Evolutionary conservation across 2,113 vertebrate genomes (phyloP), one percentile per base, ranked within the genome.

Genomic region (Scartelaos histophorus): DNA sequence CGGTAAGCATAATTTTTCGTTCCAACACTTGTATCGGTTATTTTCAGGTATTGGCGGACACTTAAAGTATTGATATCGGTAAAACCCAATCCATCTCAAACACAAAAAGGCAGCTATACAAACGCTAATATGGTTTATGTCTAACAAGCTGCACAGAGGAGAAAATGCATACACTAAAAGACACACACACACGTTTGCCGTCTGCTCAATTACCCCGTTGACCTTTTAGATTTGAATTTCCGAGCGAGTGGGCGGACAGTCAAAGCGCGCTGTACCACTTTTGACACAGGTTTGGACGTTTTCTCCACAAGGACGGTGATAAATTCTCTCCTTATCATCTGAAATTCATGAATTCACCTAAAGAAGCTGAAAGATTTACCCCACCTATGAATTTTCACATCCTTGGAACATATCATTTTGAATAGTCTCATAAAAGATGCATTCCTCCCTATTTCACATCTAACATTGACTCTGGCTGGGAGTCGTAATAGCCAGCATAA

Each of bases 391-490:
- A 38, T 64, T n/a, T 64, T 17, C 29, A 35, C 19, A 13, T 64
- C 61, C 61, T 35, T 64, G 61, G 34, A 38, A 11, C 60, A 35
- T 35, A 62, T 34, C 34, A 64, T 64, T 64, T 35, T 38, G 17
- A 64, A 38, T 64, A n/a, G 61, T 38, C 61, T 64, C 61, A 43
- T 64, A 38, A 64, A 64, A 64, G 34, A 64, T 64, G 61, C 13
- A 64, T 64, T 43, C 34, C 58, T 35, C 61, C 35, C 34, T n/a
- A n/a, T 64, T 64, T 64, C 61, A 35, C 24, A 21, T 34, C 61
- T 21, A 64, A 64, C 61, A 64, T 21, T 66, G 65, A 47, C 65
- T 15, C 19, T 25, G 65, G 65, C 65, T 47, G 21, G 38, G 38
- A 46, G 65, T 47, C 34, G 25, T 66, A 46, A 45, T 47, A 22